Evolutionary conservation across 2,797 vertebrate genomes (phyloP), one percentile per base, ranked within the genome.

Genomic region (Enteromius unitaeniatus): DNA sequence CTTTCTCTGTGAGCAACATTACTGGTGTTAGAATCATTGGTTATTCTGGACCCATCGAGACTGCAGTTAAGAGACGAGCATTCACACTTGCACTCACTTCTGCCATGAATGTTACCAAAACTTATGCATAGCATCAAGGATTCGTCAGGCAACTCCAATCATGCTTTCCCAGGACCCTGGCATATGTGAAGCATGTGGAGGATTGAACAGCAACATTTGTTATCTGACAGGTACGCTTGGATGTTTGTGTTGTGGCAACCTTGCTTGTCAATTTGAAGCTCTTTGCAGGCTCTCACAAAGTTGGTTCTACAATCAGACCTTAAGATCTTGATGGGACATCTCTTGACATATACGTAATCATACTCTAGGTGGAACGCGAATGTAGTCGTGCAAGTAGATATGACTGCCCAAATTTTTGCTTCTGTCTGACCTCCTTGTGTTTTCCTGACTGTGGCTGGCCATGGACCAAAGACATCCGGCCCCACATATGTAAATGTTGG

Each of bases 1-100:
- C 4, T 13, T 68, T 83, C 21, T 82, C 67, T 0, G 67, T 81
- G 28, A 67, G 70, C 28, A 82, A 14, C 69, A 65, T 75, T 21
- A 45, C 28, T 65, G 81, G 58, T 6, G 70, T 82, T 31, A 82
- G 55, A 34, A 82, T 74, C 15, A 67, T 37, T 31, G 70, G 81
- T 9, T 65, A 17, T 34, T 75, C 26, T 75, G 58, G 80, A 26
- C 75, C 70, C 11, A 40, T 81, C 2, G 40, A 73, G 49, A 81
- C 79, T 28, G 55, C 21, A 31, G 79, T 74, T 14, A 82, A 60
- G 0, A 58, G 60, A 6, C 19, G 9, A 11, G 55, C 45, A 53
- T 69, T 69, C 3, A 69, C 62, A 14, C 40, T 69, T 37, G 45
- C 45, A 26, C 28, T 53, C 21, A 79, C 47, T 68, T 68, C 28